These are phyloP conservation scores for Drosophila longiperda DNA, from an alignment of 2,888 invertebrate species.

Conservation along the genomic window DNA sequence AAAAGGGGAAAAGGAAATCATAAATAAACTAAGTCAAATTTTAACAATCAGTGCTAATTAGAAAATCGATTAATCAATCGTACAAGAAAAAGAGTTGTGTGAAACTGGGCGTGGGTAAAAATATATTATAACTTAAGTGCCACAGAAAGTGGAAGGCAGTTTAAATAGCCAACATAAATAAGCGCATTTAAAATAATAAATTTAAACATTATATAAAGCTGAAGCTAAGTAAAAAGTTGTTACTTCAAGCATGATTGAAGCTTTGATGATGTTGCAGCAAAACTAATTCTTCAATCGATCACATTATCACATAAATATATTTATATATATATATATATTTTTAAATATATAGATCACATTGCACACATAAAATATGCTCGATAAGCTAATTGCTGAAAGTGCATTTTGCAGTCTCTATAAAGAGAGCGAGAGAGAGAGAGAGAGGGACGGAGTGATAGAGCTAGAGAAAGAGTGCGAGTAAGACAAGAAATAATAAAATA, in stretches of 20 bases:
- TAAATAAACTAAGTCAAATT: constrained; percentile 24
- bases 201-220: neutral
- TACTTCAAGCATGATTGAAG: neutral
- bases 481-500: neutral
- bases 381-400: neutral
- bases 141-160: neutral
- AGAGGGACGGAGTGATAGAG: neutral
- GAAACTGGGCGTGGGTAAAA: neutral
- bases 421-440: neutral
- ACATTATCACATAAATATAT: neutral
- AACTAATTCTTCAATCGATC: neutral
- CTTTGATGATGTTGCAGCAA: neutral
- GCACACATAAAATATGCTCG: neutral
- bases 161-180: neutral
- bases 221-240: neutral
- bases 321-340: too few relatives aligned
- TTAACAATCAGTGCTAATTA: constrained; percentile 69
- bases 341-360: neutral
- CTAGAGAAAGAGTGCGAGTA: too few relatives aligned
- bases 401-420: neutral
- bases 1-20: constrained; percentile 11
- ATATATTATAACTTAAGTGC: neutral
- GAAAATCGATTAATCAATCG: constrained; percentile 63
- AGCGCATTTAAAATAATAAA: neutral
- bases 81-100: constrained; percentile 7